phyloP scores from a whole-genome alignment of 2,797 vertebrate species.

The Acrocephalus scirpaceus region DNA sequence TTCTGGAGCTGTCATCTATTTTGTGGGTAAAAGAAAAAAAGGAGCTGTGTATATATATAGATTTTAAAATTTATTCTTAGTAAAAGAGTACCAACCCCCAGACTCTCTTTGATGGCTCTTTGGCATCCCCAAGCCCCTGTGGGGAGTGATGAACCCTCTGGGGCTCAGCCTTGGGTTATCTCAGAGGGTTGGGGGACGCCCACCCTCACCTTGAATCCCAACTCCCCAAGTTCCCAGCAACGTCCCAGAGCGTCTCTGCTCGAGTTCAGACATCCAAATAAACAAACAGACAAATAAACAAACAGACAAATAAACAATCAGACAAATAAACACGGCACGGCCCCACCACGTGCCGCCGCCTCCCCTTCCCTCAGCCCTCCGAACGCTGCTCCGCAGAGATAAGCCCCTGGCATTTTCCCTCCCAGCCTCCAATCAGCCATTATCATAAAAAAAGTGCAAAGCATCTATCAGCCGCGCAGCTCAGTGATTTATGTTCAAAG shows the following conservation, averaged over 20 bases:
- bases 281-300: neutral
- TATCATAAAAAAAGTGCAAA: constrained; percentile 93
- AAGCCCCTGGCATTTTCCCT: constrained; percentile 90
- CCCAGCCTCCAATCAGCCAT: constrained; percentile 81
- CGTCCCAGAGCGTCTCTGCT: neutral
- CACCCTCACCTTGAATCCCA: rapidly evolving
- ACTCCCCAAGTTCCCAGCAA: neutral
- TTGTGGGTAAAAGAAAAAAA: neutral
- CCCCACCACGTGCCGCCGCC: neutral
- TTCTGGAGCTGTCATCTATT: neutral
- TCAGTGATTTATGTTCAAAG: constrained; percentile 92
- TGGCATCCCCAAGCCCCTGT: neutral
- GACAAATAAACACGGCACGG: neutral
- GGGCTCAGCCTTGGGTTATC: neutral
- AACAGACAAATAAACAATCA: neutral
- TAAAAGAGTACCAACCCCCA: neutral
- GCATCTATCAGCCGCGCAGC: constrained; percentile 83
- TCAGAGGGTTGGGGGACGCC: rapidly evolving
- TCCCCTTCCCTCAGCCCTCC: constrained; percentile 36
- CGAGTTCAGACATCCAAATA: neutral
- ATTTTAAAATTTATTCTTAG: neutral
- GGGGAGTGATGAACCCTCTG: neutral
- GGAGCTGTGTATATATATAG: neutral
- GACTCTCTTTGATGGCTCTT: neutral
- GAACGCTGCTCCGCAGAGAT: constrained; percentile 89